phyloP scores from a whole-genome alignment of 2,113 vertebrate genomes.

The Platysternon megacephalum region DNA sequence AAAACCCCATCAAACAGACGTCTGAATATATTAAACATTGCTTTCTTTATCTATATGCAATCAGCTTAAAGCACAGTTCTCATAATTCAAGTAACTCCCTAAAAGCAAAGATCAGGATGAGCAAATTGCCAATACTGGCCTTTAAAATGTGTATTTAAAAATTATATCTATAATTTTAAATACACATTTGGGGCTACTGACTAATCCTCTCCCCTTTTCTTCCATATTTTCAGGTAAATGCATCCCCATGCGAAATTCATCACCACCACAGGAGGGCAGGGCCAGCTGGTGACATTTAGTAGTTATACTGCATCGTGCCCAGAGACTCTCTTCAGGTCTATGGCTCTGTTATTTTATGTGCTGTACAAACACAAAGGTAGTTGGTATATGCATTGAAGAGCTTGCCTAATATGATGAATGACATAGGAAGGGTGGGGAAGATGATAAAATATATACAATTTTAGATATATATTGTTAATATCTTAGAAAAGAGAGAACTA shows the following conservation, averaged over 20 bases:
- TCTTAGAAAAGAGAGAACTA: neutral
- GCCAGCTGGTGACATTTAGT: no score
- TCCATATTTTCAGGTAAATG: neutral
- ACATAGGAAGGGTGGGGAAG: neutral
- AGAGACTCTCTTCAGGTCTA: neutral
- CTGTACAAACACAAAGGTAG: fast-evolving
- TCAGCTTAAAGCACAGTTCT: neutral
- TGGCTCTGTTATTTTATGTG: fast-evolving
- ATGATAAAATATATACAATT: neutral
- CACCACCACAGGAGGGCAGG: neutral
- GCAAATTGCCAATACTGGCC: neutral
- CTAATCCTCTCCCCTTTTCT: neutral
- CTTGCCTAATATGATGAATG: neutral
- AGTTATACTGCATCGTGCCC: fast-evolving
- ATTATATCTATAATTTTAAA: neutral
- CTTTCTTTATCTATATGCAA: neutral
- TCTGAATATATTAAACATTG: neutral
- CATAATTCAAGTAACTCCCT: neutral
- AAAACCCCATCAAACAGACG: neutral
- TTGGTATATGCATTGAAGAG: neutral
- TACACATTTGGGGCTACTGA: neutral
- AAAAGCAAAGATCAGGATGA: neutral
- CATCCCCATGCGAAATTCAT: neutral
- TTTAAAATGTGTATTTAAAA: neutral
- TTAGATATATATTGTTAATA: neutral